A percentile compares a stretch with the other conserved stretches of the same genome.
These are phyloP conservation scores for Maniola hyperantus DNA, from an alignment of 2,888 invertebrate species.

Conservation along the genomic window DNA sequence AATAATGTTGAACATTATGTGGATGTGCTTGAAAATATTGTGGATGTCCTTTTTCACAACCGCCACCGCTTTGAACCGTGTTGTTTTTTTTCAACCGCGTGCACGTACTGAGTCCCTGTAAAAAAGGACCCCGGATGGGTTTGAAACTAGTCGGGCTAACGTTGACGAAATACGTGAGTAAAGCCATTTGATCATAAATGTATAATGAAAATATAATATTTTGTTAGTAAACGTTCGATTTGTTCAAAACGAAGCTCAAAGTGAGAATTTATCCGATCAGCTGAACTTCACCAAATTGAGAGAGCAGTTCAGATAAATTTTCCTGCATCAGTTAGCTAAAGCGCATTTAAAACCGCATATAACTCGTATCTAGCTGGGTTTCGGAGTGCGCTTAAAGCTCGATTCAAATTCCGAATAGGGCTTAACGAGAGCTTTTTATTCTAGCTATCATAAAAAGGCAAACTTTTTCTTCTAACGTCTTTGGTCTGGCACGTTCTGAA, in stretches of 20 bases:
- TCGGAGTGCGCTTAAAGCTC: slow-evolving; percentile 29
- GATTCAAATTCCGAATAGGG: slow-evolving; percentile 31
- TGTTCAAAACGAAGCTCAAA: background rate
- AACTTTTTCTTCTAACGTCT: slow-evolving; percentile 1
- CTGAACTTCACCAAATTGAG: slow-evolving; percentile 17
- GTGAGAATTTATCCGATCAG: slow-evolving; percentile 10
- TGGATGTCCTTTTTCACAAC: no score
- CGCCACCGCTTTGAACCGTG: no score
- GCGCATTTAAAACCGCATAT: slow-evolving; percentile 36
- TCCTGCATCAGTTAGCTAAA: slow-evolving; percentile 35
- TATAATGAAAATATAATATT: background rate
- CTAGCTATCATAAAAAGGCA: slow-evolving; percentile 11
- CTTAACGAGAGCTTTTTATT: slow-evolving; percentile 32
- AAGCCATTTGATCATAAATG: no score
- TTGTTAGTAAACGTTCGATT: background rate
- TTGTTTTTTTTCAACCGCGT: no score
- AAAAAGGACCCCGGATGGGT: no score
- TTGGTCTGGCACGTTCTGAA: background rate
- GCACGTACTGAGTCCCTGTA: no score
- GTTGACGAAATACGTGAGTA: no score
- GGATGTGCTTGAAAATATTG: slow-evolving; percentile 9
- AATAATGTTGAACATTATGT: slow-evolving; percentile 4
- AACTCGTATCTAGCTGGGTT: slow-evolving; percentile 31
- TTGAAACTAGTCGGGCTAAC: no score
- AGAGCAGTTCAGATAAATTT: slow-evolving; percentile 31